Evolutionary conservation across 2,797 vertebrate genomes (phyloP), one percentile per base, ranked within the genome.

Genomic region (Lepus townsendii): DNA sequence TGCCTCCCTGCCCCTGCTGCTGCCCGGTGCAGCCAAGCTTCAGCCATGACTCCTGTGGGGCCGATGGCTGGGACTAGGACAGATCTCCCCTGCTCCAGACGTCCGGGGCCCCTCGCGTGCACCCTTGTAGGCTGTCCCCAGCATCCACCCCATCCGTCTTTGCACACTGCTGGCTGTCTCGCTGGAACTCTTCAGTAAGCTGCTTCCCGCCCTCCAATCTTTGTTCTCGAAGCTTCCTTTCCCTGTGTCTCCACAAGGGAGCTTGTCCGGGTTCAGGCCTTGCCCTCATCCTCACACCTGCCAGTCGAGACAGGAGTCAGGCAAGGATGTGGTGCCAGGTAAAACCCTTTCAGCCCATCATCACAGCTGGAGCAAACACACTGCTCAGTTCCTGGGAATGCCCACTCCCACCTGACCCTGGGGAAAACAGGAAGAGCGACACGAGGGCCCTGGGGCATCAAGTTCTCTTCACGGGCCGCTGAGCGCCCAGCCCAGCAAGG

Each of bases 381-480:
- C 30, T n/a, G 32, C 52, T 86, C 35, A 69, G 68, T 60, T 76
- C 24, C 38, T 71, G 66, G 54, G 10, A 71, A 62, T 12, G 26
- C 12, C 38, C 32, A 47, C 60, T 50, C 62, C 79, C 32, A 66
- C 9, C 17, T 57, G 47, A 88, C 32, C 73, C 63, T 42, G 42
- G 57, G 71, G 62, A 69, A 63, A 69, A 69, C 0, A 30, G 30
- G 52, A 26, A 86, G 68, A 54, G n/a, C 50, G 66, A 73, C 68
- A n/a, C 0, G 0, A 38, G 26, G 14, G 22, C 38, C 35, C 3
- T 27, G 22, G 16, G 26, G 42, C 22, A 47, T 20, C 1, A 1
- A 60, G 65, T 69, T 42, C 72, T 83, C 73, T 35, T 71, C 57
- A 38, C 1, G 4, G 50, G 73, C 83, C 50, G 0, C 54, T 16